Conservation (phyloP, 2,113 vertebrate species). For the Tylochromis polylepis region DNA sequence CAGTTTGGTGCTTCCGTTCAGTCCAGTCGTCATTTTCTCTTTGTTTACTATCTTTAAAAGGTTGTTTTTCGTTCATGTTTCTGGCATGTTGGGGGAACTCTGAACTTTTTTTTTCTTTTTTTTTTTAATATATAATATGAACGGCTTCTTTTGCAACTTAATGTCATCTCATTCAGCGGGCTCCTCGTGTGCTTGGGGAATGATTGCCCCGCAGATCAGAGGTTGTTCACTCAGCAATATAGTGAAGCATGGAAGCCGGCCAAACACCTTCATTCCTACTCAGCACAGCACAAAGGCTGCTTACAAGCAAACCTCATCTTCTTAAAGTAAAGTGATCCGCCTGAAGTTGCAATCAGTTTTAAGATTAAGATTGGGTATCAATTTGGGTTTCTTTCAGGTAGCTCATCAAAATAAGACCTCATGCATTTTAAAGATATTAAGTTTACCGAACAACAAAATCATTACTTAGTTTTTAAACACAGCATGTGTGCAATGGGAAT, state of each 20-base stretch:
- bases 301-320: neutral
- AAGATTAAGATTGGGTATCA: neutral
- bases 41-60: neutral
- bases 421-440: neutral
- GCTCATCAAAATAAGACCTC: neutral
- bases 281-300: constrained; percentile 16
- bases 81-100: neutral
- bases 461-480: neutral
- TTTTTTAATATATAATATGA: too few species aligned
- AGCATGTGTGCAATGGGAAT: neutral
- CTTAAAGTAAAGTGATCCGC: neutral
- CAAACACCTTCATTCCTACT: constrained; percentile 4
- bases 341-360: neutral
- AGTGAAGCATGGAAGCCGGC: constrained; percentile 3
- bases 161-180: constrained; percentile 24
- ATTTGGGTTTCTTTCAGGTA: neutral
- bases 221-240: constrained; percentile 34
- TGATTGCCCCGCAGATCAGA: constrained; percentile 20
- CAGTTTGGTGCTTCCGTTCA: neutral
- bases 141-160: neutral
- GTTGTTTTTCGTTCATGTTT: neutral
- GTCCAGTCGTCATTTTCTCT: neutral
- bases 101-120: neutral
- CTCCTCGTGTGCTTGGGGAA: constrained; percentile 32
- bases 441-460: neutral